Evolutionary conservation across 2,797 vertebrate species (phyloP), one percentile per base, ranked within the genome.

Genomic region (Poecilia wingei): DNA sequence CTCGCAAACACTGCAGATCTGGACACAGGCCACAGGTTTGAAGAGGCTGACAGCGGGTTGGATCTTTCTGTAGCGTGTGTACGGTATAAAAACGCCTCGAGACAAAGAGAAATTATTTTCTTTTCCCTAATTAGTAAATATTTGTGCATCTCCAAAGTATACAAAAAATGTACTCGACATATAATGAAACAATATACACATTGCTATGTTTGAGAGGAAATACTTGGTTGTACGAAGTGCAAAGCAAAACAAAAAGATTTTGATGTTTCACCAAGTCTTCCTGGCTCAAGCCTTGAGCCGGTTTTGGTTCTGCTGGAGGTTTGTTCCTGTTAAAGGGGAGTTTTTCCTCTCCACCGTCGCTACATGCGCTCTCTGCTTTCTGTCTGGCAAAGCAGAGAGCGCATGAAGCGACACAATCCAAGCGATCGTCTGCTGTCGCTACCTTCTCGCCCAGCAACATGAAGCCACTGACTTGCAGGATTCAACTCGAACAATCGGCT

Each of bases 21-120:
- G 89, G 91, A 92, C 81, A 81, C 80, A 85, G 86, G 88, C 89
- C 86, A 88, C 79, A 78, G 80, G 88, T 91, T 85, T 88, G 89
- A 88, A 85, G 82, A 81, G 79, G 61, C 79, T 82, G 84, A 88
- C 83, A 71, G 81, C 22, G 53, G 25, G 16, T 57, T 79, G 69
- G 72, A 53, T 79, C 57, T 74, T 61, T 77, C 33, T 55, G 46
- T 75, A 59, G 74, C 75, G 49, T 31, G 72, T 71, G 28, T 70
- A 8, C 69, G 49, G 57, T 28, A 45, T 33, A 51, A 72, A 41
- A 74, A 20, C 53, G 28, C 2, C 2, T 33, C 16, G 47, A 46
- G 66, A 55, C 14, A 71, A 64, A 75, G 41, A 71, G 13, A 74
- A 66, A 6, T 41, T 39, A 68, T 77, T 57, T 66, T 66, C 43